Percentiles rank a stretch among this genome's conserved stretches.
Evolutionary conservation across 2,888 invertebrate genomes (phyloP).

Genomic region (Drosophila ezoana): DNA sequence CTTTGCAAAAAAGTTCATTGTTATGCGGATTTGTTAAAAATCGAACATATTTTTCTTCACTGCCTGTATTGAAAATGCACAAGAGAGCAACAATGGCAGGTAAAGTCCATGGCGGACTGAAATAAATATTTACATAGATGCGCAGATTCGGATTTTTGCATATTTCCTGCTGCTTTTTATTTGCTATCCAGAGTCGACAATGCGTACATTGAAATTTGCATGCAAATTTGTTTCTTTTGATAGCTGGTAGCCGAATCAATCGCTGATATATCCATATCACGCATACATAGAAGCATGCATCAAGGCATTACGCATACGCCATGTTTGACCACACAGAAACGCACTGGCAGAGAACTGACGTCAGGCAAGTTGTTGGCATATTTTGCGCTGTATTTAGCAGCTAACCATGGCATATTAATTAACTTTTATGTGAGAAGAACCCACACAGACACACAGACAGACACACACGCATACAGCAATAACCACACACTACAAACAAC

Average conservation of each 20-base stretch:
- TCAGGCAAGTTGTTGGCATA: slow-evolving; percentile 45
- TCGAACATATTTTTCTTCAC: slow-evolving; percentile 59
- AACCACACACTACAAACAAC: slow-evolving; percentile 13
- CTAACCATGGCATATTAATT: slow-evolving; percentile 72
- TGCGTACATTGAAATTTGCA: slow-evolving; percentile 69
- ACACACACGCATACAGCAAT: too few relatives aligned
- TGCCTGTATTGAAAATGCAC: slow-evolving; percentile 15
- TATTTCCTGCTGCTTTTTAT: slow-evolving; percentile 21
- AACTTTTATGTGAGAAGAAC: slow-evolving; percentile 69
- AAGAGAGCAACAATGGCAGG: slow-evolving; percentile 55
- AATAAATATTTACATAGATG: slow-evolving; percentile 66
- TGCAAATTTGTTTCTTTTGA: slow-evolving; percentile 66
- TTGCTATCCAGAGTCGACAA: slow-evolving; percentile 48
- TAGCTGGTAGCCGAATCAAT: slow-evolving; percentile 19
- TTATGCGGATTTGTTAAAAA: slow-evolving; percentile 71
- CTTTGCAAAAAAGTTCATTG: slow-evolving; percentile 63
- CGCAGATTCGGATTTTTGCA: slow-evolving; percentile 59
- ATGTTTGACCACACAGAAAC: slow-evolving; percentile 33
- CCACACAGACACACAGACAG: slow-evolving; percentile 14
- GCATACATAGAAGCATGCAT: slow-evolving; percentile 30
- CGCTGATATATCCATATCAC: slow-evolving; percentile 16
- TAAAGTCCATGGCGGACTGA: slow-evolving; percentile 42
- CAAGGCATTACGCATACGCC: slow-evolving; percentile 51
- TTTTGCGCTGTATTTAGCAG: slow-evolving; percentile 71
- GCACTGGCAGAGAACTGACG: slow-evolving; percentile 30